These are phyloP conservation scores for Adelosebastes latens DNA, from an alignment of 2,797 vertebrate genomes.

Conservation along the genomic window DNA sequence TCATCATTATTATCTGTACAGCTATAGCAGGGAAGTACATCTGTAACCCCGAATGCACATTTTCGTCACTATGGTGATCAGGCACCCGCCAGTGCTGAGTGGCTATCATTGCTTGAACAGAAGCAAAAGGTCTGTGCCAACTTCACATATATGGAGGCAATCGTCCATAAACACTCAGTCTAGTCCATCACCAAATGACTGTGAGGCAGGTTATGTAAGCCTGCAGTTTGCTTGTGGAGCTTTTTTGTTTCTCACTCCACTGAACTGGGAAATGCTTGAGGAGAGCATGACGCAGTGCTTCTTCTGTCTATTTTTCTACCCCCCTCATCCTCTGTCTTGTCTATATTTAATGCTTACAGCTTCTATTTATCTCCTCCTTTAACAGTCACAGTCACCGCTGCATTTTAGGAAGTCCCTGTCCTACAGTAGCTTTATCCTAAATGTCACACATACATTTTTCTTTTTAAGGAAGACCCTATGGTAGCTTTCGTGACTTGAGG, in stretches of 20 bases:
- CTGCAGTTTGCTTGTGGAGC: slow-evolving; percentile 55
- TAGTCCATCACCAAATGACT: slow-evolving; percentile 36
- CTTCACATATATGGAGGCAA: slow-evolving; percentile 13
- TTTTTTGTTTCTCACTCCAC: slow-evolving; percentile 72
- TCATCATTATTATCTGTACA: not conserved
- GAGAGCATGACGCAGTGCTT: slow-evolving; percentile 69
- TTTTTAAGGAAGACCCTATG: not conserved
- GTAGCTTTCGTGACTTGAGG: slow-evolving; percentile 51
- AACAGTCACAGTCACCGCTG: not conserved
- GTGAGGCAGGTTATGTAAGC: slow-evolving; percentile 64
- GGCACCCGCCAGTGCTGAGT: not conserved
- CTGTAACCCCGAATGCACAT: not conserved
- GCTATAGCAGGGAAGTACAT: not conserved
- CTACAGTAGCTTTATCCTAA: not conserved
- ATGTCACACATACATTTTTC: not conserved
- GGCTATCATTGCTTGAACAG: slow-evolving; percentile 1
- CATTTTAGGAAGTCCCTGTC: slow-evolving; percentile 5
- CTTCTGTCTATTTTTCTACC: slow-evolving; percentile 44
- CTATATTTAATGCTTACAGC: slow-evolving; percentile 66
- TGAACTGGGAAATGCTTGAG: slow-evolving; percentile 59
- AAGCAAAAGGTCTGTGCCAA: slow-evolving; percentile 5
- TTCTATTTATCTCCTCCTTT: slow-evolving; percentile 48
- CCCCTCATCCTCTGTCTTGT: slow-evolving; percentile 47
- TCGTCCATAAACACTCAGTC: slow-evolving; percentile 5
- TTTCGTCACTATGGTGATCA: slow-evolving; percentile 24